These are phyloP conservation scores for Alosa alosa DNA, from an alignment of 2,113 vertebrate species.

Conservation along the genomic window DNA sequence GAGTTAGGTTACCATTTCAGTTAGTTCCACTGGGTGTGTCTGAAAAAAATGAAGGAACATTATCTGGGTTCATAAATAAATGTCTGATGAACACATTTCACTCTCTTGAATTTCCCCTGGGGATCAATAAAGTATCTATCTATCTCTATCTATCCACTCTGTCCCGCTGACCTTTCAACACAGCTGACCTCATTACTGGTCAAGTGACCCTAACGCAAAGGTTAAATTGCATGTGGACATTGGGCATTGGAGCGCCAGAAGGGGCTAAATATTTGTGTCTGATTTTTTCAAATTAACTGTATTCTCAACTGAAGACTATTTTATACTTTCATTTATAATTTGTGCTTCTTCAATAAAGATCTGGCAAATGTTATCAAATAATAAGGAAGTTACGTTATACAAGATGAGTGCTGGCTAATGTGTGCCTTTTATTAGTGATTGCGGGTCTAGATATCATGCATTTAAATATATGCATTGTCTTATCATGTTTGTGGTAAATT, in stretches of 20 bases:
- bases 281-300: not conserved
- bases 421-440: too few species aligned
- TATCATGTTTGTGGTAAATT: too few species aligned
- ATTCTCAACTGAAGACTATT: too few species aligned
- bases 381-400: too few species aligned
- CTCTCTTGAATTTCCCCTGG: too few species aligned
- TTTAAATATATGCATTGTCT: too few species aligned
- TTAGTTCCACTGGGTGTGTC: not conserved
- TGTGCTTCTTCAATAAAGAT: too few species aligned
- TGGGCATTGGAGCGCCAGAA: not conserved
- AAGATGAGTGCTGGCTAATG: too few species aligned
- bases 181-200: not conserved
- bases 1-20: not conserved
- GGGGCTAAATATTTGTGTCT: not conserved
- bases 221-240: not conserved
- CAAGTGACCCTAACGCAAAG: constrained; percentile 2
- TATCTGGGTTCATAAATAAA: not conserved
- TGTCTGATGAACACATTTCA: not conserved
- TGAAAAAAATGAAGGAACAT: not conserved
- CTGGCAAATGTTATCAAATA: too few species aligned
- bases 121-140: too few species aligned
- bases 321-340: not conserved
- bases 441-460: too few species aligned
- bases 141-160: too few species aligned
- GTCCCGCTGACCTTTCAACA: not conserved